phyloP scores from a whole-genome alignment of 2,888 invertebrate genomes.

The Acleris holmiana region DNA sequence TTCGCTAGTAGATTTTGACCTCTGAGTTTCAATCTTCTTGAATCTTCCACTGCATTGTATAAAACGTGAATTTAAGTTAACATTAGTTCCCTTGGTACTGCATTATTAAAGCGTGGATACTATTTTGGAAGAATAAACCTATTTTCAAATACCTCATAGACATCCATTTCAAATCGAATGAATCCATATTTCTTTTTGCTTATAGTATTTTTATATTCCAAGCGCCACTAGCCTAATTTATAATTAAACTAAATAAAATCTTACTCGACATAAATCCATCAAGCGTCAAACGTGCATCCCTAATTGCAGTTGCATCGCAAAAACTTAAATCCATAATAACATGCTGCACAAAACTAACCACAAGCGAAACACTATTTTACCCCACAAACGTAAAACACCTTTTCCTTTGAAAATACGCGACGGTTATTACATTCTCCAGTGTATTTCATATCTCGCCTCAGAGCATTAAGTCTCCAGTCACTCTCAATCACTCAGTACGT shows the following conservation, averaged over 20 bases:
- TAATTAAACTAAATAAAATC: conserved; percentile 5
- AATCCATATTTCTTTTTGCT: too few relatives aligned
- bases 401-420: conserved; percentile 49
- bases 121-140: too few relatives aligned
- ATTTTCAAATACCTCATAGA: too few relatives aligned
- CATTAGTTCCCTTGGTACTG: too few relatives aligned
- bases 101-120: too few relatives aligned
- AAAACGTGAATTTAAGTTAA: too few relatives aligned
- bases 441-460: conserved; percentile 64
- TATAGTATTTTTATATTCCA: not conserved
- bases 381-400: conserved; percentile 8
- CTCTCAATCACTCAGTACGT: conserved; percentile 84
- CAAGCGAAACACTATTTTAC: not conserved
- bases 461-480: conserved; percentile 83
- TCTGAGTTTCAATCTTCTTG: too few relatives aligned
- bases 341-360: conserved; percentile 35
- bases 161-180: too few relatives aligned
- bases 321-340: conserved; percentile 78
- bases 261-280: conserved; percentile 50
- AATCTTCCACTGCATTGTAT: too few relatives aligned
- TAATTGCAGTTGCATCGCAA: conserved; percentile 70
- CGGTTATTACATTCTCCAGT: conserved; percentile 52
- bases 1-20: too few relatives aligned
- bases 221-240: not conserved
- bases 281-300: conserved; percentile 59